A percentile compares a stretch with the other conserved stretches of the same genome.
These are phyloP conservation scores for Peromyscus attwateri DNA, from an alignment of 2,797 vertebrate species.

Conservation along the genomic window DNA sequence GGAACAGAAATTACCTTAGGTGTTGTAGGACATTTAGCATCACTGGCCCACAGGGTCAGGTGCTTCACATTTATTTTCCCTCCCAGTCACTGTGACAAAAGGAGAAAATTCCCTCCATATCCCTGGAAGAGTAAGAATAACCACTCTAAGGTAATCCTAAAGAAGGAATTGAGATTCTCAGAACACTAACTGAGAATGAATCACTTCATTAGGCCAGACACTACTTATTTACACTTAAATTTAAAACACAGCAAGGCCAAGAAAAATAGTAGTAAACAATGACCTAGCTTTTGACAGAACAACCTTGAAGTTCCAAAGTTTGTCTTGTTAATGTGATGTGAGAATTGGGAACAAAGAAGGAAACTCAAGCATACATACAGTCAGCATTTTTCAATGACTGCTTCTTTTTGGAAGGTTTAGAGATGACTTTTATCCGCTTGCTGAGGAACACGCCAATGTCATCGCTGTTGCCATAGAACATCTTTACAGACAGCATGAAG, in stretches of 20 bases:
- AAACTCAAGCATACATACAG: constrained; percentile 90
- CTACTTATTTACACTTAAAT: not conserved
- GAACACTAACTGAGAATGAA: not conserved
- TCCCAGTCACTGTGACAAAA: not conserved
- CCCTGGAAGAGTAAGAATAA: not conserved
- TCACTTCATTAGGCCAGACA: not conserved
- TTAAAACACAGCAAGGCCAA: not conserved
- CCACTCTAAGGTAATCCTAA: not conserved
- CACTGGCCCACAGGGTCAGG: not conserved
- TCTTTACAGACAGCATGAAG: constrained; percentile 99
- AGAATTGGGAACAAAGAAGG: not conserved
- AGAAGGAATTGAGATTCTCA: not conserved
- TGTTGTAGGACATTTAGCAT: not conserved
- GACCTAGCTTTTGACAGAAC: not conserved
- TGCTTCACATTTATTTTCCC: not conserved
- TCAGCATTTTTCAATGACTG: constrained; percentile 99
- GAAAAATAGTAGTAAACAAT: constrained; percentile 24
- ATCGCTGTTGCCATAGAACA: constrained; percentile 99
- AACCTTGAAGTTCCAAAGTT: constrained; percentile 12
- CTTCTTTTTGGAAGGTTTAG: constrained; percentile 99
- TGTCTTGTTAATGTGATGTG: not conserved
- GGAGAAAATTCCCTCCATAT: not conserved
- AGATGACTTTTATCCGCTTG: constrained; percentile 99
- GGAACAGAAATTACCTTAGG: not conserved
- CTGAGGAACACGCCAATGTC: constrained; percentile 99